Conservation (phyloP, 2,888 invertebrate species). For the Brachypalpus laphriformis region DNA sequence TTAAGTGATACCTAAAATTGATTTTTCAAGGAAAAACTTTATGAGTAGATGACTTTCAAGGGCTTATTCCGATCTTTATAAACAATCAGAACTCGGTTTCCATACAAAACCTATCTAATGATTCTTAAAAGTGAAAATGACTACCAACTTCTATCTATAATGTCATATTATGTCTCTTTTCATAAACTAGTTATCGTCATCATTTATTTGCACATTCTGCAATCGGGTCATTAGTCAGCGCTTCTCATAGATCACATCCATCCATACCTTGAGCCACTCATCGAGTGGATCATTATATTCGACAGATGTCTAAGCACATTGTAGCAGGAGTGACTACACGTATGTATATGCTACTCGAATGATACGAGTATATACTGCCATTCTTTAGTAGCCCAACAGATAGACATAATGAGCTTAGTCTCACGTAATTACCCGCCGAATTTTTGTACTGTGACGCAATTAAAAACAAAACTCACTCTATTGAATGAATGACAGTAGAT, state of each 20-base stretch:
- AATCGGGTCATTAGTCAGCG: not conserved
- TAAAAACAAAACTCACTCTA: not conserved
- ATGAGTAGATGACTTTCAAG: not conserved
- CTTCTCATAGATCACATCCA: not conserved
- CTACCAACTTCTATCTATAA: not conserved
- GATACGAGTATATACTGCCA: too few species aligned
- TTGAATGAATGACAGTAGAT: too few species aligned
- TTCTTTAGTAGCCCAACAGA: not conserved
- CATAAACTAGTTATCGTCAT: not conserved
- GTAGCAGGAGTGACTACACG: too few species aligned
- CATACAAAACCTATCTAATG: not conserved
- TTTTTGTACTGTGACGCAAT: not conserved
- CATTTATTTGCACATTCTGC: not conserved
- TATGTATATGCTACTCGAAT: too few species aligned
- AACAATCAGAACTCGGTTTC: not conserved
- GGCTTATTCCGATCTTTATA: not conserved
- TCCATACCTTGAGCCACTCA: too few species aligned
- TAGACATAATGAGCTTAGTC: not conserved
- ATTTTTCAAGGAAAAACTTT: not conserved
- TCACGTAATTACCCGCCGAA: not conserved
- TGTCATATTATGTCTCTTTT: not conserved
- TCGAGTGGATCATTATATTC: not conserved
- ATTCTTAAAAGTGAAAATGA: not conserved
- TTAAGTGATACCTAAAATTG: not conserved
- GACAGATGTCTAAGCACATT: too few species aligned